Evolutionary conservation across 2,797 vertebrate genomes (phyloP).

Genomic region (Yasuhikotakia modesta): DNA sequence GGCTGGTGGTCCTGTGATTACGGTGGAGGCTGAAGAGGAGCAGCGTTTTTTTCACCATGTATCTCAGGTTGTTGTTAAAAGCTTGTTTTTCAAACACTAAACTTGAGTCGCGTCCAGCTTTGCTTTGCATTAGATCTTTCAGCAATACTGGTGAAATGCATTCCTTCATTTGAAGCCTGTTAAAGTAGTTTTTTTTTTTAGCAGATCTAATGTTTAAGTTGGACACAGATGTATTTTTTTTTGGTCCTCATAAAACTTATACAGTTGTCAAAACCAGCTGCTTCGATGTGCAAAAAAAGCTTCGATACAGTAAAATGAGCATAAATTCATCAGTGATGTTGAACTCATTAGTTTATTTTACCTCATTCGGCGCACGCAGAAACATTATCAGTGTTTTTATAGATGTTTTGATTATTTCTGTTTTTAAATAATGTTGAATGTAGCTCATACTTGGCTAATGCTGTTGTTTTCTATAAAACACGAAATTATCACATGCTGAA

Average conservation of each 20-base stretch:
- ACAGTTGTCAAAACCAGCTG: conserved; percentile 1
- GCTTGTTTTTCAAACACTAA: neutral
- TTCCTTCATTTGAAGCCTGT: conserved; percentile 36
- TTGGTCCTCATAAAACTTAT: conserved; percentile 5
- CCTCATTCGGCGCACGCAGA: neutral
- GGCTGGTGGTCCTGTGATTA: neutral
- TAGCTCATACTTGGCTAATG: conserved; percentile 27
- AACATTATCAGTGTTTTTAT: neutral
- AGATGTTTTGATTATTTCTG: neutral
- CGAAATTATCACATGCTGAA: conserved; percentile 29
- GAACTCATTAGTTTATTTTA: neutral
- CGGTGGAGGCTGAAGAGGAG: conserved; percentile 1
- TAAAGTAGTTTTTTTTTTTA: neutral
- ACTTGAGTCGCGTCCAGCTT: neutral
- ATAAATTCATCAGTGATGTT: neutral
- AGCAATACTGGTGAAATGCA: conserved; percentile 40
- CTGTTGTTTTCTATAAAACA: conserved; percentile 25
- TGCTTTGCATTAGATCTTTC: conserved; percentile 23
- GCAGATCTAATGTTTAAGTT: conserved; percentile 53
- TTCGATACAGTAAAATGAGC: neutral
- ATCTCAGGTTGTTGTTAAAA: neutral
- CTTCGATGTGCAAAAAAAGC: too few relatives aligned
- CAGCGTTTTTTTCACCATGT: neutral
- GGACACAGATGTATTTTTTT: conserved; percentile 8
- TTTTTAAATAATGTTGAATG: neutral